phyloP scores from a whole-genome alignment of 2,888 invertebrate genomes.

The Xanthorhoe spadicearia region DNA sequence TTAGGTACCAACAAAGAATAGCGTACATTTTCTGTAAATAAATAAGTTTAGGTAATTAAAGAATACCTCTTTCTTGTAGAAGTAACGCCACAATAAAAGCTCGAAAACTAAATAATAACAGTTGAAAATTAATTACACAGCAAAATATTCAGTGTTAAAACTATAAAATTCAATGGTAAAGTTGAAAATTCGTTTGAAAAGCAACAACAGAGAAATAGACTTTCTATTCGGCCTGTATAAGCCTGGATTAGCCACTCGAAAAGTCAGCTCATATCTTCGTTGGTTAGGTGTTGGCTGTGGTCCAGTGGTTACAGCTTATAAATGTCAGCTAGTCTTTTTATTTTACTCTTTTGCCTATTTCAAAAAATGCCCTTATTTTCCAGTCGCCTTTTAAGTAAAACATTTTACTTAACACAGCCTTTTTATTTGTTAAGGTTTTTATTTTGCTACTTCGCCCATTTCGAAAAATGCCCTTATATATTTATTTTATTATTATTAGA shows the following conservation, averaged over 20 bases:
- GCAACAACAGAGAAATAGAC: slow-evolving; percentile 35
- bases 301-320: slow-evolving; percentile 27
- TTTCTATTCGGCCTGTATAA: slow-evolving; percentile 34
- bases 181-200: slow-evolving; percentile 20
- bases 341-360: too few relatives aligned
- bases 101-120: slow-evolving; percentile 9
- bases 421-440: too few relatives aligned
- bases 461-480: too few relatives aligned
- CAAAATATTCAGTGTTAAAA: slow-evolving; percentile 13
- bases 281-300: slow-evolving; percentile 35
- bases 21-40: not conserved
- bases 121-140: slow-evolving; percentile 15
- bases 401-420: too few relatives aligned
- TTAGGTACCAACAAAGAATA: not conserved
- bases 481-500: too few relatives aligned
- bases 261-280: slow-evolving; percentile 38
- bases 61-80: too few relatives aligned
- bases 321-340: not conserved
- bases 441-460: too few relatives aligned
- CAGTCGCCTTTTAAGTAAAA: too few relatives aligned
- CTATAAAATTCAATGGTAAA: slow-evolving; percentile 24
- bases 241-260: slow-evolving; percentile 41
- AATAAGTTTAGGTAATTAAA: too few relatives aligned
- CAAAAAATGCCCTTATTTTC: too few relatives aligned
- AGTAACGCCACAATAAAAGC: too few relatives aligned